Evolutionary conservation across 2,888 invertebrate genomes (phyloP), one percentile per base, ranked within the genome.

Genomic region (Liopterus haemorrhoidalis): DNA sequence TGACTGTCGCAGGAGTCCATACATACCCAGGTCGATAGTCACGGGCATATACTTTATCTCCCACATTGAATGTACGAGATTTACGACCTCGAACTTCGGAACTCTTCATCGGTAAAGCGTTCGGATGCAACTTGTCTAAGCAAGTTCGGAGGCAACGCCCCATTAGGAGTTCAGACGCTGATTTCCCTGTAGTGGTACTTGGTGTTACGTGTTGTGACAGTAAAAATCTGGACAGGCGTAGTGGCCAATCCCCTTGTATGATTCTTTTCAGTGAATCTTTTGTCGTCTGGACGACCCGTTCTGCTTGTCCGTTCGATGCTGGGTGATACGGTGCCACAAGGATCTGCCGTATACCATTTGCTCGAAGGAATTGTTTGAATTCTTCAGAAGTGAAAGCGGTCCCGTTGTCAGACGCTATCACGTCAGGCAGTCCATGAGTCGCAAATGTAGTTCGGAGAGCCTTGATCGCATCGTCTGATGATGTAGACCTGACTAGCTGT

Each of bases 391-490:
- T 46, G 40, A 61, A 60, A 6, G 48, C 48, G 11, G 55, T 46
- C 6, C 53, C 53, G 46, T 59, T 58, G 39, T 60, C 59, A 3
- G 53, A 49, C 0, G 56, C 57, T 3, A 58, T 20, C 5, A 35
- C 45, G 20, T 51, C 51, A 3, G 57, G 58, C 8, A 59, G 28
- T 4, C 60, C 57, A 41, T 51, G 48, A 2, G 46, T 42, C 2
- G 54, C 49, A 25, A 49, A 48, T 3, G 55, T 15, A 9, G 27
- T 18, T 15, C 50, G 20, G 1, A 59, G 36, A 9, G 33, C 40
- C 11, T 36, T 37, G 5, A 55, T 51, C 5, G 51, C 47, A 6
- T 40, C 21, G 2, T 19, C 2, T 8, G 52, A 32, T 3, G 45
- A 33, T 5, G 48, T 53, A 1, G 49, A 48, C 0, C 39, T 9